Evolutionary conservation across 2,888 invertebrate species (phyloP).

Genomic region (Apoda limacodes): DNA sequence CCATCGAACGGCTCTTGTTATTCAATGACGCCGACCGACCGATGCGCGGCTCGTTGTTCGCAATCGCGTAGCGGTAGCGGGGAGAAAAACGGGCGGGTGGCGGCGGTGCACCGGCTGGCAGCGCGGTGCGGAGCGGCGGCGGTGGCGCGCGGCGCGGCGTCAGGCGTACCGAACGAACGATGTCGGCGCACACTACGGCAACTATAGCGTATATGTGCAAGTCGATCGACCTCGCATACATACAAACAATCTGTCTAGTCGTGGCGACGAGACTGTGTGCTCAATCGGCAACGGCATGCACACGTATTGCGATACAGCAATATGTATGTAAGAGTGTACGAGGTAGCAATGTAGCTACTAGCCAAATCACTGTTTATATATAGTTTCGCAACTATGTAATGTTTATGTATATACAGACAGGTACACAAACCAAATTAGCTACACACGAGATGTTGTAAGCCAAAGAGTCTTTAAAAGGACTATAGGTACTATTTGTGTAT

Average conservation of each 20-base stretch:
- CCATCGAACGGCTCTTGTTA: constrained; percentile 68
- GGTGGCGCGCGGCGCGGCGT: background rate
- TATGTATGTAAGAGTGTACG: no score
- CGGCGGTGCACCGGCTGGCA: constrained; percentile 43
- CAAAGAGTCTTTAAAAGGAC: no score
- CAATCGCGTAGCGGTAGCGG: constrained; percentile 52
- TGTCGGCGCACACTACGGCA: constrained; percentile 52
- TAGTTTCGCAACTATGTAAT: no score
- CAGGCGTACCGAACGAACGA: constrained; percentile 28
- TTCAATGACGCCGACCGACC: constrained; percentile 66
- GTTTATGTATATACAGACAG: no score
- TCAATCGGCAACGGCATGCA: constrained; percentile 43
- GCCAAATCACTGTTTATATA: no score
- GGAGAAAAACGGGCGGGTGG: constrained; percentile 44
- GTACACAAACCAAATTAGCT: no score
- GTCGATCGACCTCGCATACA: constrained; percentile 35
- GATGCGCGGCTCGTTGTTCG: constrained; percentile 51
- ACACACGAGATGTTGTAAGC: no score
- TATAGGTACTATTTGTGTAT: no score
- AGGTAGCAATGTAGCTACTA: no score
- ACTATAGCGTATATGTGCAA: constrained; percentile 30
- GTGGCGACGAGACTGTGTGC: constrained; percentile 56
- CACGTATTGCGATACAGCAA: no score
- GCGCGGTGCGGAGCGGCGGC: background rate
- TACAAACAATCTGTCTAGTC: constrained; percentile 53